Conservation (phyloP, 2,797 vertebrate genomes). For the Epinephelus awoara region DNA sequence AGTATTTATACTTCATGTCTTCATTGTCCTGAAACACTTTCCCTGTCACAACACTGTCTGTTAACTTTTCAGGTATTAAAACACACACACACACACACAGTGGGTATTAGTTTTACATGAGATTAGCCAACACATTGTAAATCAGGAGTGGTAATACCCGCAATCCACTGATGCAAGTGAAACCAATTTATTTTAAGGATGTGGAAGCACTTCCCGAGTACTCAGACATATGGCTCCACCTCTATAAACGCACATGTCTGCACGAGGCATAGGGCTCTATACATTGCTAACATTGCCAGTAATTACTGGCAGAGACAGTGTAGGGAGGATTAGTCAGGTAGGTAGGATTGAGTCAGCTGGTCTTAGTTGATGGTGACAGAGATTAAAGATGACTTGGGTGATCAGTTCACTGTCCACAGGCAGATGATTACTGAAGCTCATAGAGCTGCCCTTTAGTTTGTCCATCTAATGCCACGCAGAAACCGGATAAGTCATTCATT, state of each 20-base stretch:
- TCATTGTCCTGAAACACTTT: background rate
- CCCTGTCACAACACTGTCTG: too few species aligned
- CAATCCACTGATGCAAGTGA: slow-evolving; percentile 29
- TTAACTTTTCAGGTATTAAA: slow-evolving; percentile 5
- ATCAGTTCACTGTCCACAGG: slow-evolving; percentile 20
- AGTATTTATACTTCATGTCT: background rate
- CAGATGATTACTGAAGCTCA: slow-evolving; percentile 21
- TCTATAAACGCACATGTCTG: slow-evolving; percentile 30
- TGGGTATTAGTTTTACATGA: background rate
- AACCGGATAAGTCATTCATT: slow-evolving; percentile 11
- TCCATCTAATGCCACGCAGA: slow-evolving; percentile 23
- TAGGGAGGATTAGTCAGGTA: slow-evolving; percentile 57
- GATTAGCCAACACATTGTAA: background rate
- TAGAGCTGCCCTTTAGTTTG: slow-evolving; percentile 13
- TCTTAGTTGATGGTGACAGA: slow-evolving; percentile 46
- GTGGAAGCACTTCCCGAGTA: slow-evolving; percentile 21
- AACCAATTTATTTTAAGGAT: slow-evolving; percentile 20
- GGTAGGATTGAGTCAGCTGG: slow-evolving; percentile 59
- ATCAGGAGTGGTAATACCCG: slow-evolving; percentile 4
- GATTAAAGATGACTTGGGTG: slow-evolving; percentile 49
- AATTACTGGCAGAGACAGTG: slow-evolving; percentile 40
- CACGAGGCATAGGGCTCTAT: slow-evolving; percentile 20
- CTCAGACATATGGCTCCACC: slow-evolving; percentile 23
- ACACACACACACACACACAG: background rate
- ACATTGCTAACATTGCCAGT: slow-evolving; percentile 12